Conservation (phyloP, 2,113 vertebrate species). For the Equus przewalskii region DNA sequence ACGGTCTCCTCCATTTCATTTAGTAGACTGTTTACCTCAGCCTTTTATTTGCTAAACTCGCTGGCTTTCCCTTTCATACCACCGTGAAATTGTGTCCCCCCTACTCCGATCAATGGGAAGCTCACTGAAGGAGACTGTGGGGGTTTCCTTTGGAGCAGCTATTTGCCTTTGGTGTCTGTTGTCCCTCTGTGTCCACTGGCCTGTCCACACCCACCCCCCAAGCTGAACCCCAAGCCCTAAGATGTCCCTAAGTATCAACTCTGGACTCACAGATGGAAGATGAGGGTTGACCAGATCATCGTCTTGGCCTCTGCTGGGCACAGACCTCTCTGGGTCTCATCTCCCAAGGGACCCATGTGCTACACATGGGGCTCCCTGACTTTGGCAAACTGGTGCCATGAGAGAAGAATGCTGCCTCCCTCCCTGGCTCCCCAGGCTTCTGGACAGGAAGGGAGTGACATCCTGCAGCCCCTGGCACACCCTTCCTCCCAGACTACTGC, state of each 20-base stretch:
- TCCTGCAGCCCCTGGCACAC: background rate
- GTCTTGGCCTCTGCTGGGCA: background rate
- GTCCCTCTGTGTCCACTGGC: background rate
- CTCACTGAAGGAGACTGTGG: background rate
- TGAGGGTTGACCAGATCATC: background rate
- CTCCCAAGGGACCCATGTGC: background rate
- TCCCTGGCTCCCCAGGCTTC: background rate
- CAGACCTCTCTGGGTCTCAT: background rate
- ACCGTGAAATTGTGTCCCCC: background rate
- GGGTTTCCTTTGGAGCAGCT: background rate
- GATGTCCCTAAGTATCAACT: background rate
- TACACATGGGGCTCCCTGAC: background rate
- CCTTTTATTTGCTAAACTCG: background rate
- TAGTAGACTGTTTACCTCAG: background rate
- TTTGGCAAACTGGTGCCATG: background rate
- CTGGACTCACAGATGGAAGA: background rate
- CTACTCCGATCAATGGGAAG: accelerated
- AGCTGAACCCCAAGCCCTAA: background rate
- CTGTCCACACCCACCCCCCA: accelerated
- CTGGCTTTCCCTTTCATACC: background rate
- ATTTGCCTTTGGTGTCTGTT: too few species aligned
- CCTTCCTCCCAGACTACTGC: background rate
- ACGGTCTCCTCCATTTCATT: background rate
- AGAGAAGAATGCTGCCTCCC: background rate
- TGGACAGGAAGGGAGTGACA: background rate